Percentiles rank a stretch among this genome's conserved stretches.
Evolutionary conservation across 2,888 invertebrate genomes (phyloP).

Genomic region (Lasioglossum morio): DNA sequence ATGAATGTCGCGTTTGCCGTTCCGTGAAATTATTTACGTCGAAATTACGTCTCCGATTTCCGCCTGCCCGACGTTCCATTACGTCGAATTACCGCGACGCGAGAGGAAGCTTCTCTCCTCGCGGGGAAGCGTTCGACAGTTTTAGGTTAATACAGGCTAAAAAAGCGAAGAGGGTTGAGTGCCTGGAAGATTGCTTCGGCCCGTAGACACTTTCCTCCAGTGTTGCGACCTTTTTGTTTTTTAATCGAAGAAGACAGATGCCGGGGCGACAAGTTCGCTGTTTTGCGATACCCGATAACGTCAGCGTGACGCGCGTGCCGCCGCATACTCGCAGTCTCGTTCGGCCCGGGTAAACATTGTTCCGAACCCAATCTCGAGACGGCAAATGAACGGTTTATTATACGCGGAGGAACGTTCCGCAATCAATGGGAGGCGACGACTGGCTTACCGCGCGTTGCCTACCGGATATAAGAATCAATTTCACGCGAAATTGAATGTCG

Average conservation of each 20-base stretch:
- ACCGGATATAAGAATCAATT: conserved; percentile 48
- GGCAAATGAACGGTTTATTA: conserved; percentile 40
- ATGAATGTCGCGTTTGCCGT: not conserved
- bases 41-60: not conserved
- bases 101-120: not conserved
- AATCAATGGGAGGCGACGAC: conserved; percentile 4
- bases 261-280: not conserved
- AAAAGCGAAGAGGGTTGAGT: conserved; percentile 30
- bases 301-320: conserved; percentile 1
- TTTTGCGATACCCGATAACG: not conserved
- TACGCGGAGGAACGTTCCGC: not conserved
- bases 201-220: not conserved
- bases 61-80: not conserved
- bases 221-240: no score
- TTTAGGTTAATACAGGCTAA: conserved; percentile 31
- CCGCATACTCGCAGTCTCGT: conserved; percentile 6
- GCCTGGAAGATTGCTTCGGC: not conserved
- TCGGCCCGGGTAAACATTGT: not conserved
- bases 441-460: not conserved
- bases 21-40: not conserved
- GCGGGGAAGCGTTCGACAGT: not conserved
- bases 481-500: conserved; percentile 38
- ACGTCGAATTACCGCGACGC: conserved; percentile 14
- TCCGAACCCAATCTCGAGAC: conserved; percentile 25
- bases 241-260: conserved; percentile 6